Evolutionary conservation across 2,888 invertebrate species (phyloP), one percentile per base, ranked within the genome.

Genomic region (Nomada hirtipes): DNA sequence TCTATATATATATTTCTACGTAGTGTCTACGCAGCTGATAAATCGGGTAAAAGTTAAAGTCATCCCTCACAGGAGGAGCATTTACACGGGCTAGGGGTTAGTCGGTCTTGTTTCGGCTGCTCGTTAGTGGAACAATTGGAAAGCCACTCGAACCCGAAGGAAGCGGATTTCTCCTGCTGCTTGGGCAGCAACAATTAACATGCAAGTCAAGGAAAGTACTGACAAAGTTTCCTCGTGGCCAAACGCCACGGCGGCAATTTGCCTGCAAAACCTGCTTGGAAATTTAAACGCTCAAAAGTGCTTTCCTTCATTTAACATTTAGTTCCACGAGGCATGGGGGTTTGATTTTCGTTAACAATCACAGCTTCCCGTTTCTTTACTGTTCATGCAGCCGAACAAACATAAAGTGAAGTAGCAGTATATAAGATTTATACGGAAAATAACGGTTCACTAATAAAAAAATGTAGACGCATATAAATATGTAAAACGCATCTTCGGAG

Each of bases 51-150:
- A 47, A 47, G 47, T 47, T 26, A 44, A 29, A 55, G 57, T 26
- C 29, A 47, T 26, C 26, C 26, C 67, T 42, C 18, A 4, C n/a
- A 15, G 26, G 20, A 10, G 20, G 50, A 20, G 20, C 68, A 18
- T 55, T 70, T 70, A 52, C 29, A 50, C 60, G 29, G 29, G 18
- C 55, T 29, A 13, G 29, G 59, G 47, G 59, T 68, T 9, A 29
- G 2, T 44, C 29, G 15, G 11, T 0, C 50, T 59, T 70, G 50
- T 60, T 60, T 70, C 57, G 70, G 20, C 20, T 50, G 63, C 63
- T 76, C 75, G 74, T 76, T 76, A 74, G 47, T 50, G 63, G 20
- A 68, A 60, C 74, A 75, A 75, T 69, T 47, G 63, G 47, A 63
- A 52, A 57, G n/a, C 50, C 68, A 67, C 50, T 15, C 53, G 44